These are phyloP conservation scores for Labeo rohita DNA, from an alignment of 2,113 vertebrate genomes.

Conservation along the genomic window DNA sequence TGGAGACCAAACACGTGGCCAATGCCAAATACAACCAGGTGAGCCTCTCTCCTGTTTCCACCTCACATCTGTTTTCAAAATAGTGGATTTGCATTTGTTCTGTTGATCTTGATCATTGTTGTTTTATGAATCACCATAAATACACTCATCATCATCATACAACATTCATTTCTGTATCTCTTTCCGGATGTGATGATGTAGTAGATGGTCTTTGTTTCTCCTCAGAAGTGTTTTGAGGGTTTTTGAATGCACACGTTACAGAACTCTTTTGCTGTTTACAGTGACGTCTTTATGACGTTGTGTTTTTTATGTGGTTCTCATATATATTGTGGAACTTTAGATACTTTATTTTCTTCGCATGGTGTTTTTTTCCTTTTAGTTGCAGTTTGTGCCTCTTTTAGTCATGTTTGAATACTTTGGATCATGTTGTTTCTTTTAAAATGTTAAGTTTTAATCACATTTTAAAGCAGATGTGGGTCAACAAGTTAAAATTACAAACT, in stretches of 20 bases:
- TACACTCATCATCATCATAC: background rate
- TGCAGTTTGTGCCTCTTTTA: background rate
- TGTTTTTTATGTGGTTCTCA: background rate
- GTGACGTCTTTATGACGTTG: background rate
- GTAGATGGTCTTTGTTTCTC: background rate
- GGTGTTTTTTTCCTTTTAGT: background rate
- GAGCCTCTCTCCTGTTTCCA: slow-evolving; percentile 46
- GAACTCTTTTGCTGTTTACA: background rate
- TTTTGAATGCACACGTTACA: background rate
- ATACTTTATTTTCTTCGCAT: background rate
- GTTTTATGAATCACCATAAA: background rate
- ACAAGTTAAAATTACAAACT: background rate
- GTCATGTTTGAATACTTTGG: slow-evolving; percentile 18
- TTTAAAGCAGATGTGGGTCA: background rate
- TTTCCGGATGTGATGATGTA: background rate
- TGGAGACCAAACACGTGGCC: slow-evolving; percentile 98
- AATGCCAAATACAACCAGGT: slow-evolving; percentile 99
- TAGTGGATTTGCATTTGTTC: background rate
- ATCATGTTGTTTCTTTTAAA: background rate
- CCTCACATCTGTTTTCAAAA: background rate
- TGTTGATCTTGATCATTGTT: background rate
- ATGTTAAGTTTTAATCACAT: background rate
- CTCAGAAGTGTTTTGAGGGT: background rate
- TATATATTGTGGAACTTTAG: background rate
- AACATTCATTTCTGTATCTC: background rate